Base-by-base conservation (phyloP, 2,113 vertebrate genomes). In the Pseudorectes ferrugineus region DNA sequence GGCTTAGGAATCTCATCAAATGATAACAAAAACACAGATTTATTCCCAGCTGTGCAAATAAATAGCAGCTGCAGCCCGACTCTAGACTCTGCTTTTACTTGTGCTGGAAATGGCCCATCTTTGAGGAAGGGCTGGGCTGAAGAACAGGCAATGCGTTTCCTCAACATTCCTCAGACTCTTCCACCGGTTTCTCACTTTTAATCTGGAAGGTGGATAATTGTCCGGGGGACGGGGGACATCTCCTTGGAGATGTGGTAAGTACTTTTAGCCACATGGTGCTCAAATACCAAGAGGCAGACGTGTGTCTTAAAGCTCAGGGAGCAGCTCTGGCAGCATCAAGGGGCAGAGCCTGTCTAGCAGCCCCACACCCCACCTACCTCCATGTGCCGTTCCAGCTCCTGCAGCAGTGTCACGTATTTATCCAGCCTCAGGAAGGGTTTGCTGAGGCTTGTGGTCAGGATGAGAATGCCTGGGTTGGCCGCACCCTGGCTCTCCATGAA, bases 401-500 rank as follows among this genome's bases (percentile, higher is more conserved):
- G 99, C 88, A 99, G 97, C 77, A 99, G 98, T 2, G 98, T 98
- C 59, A 99, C 98, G 9, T 99, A 99, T 86, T 99, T 99, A 83
- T 99, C 99, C 71, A 99, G 98, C 89, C 99, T 98, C 97, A 99
- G 98, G 97, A 99, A 99, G 51, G 99, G 99, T 92, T 99, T 99
- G 97, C 99, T 99, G 96, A 99, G 98, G 89, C 99, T 99, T 63
- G 98, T 99, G 77, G 99, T 99, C 95, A 99, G 97, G 82, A 99
- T 98, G 83, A 99, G 98, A 85, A 99, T 98, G 15, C 99, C 99
- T 20, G 99, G 98, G 71, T 96, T 97, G 80, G 98, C 97, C 4
- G 98, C 98, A 65, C 99, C 99, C 97, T 99, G 99, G 91, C 97
- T 98, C 97, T 99, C 99, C 99, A 99, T 99, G 97, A 99, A 99